These are phyloP conservation scores for Gonioctena quinquepunctata DNA, from an alignment of 1,140 invertebrate genomes.

Conservation along the genomic window DNA sequence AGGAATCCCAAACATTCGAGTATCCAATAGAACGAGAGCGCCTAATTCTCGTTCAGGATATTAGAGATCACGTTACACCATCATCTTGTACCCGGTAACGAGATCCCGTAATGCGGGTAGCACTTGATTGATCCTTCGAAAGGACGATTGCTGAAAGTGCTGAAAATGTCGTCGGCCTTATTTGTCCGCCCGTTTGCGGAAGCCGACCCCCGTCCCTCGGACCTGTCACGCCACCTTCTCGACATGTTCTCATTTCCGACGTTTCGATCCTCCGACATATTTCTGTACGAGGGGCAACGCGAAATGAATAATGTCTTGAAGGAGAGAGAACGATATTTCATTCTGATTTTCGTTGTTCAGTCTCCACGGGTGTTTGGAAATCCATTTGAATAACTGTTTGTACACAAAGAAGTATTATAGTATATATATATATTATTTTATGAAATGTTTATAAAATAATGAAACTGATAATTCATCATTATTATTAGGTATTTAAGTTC, in stretches of 20 bases:
- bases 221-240: background rate
- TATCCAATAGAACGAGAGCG: background rate
- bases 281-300: background rate
- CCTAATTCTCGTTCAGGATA: background rate
- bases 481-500: too few species aligned
- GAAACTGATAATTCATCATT: too few species aligned
- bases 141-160: background rate
- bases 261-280: background rate
- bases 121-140: background rate
- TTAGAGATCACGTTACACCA: background rate
- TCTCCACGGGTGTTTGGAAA: too few species aligned
- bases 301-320: too few species aligned
- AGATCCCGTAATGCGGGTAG: background rate
- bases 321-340: too few species aligned
- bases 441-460: too few species aligned
- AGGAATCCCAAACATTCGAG: background rate
- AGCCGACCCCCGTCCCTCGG: background rate
- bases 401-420: too few species aligned
- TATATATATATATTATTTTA: too few species aligned
- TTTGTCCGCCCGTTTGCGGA: background rate
- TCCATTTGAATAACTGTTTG: too few species aligned
- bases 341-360: too few species aligned
- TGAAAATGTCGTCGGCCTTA: background rate
- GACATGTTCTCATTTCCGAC: background rate
- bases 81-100: background rate